These are phyloP conservation scores for Aphelinus atriplicis DNA, from an alignment of 1,140 invertebrate genomes.

Conservation along the genomic window DNA sequence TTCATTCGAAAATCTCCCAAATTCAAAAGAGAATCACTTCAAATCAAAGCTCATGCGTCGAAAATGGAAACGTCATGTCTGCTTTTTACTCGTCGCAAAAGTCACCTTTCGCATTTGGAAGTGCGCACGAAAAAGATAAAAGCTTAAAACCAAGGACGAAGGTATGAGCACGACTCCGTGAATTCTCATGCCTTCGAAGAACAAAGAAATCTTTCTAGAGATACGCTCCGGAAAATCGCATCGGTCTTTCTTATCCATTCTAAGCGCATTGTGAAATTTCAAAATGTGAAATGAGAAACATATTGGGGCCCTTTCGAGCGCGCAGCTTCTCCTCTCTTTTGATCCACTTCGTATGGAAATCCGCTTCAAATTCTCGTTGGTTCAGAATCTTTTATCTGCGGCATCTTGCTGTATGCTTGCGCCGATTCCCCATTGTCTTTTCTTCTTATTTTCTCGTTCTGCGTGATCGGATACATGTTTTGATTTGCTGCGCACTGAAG, in stretches of 20 bases:
- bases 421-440: conserved; percentile 23
- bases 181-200: conserved; percentile 1
- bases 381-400: conserved; percentile 48
- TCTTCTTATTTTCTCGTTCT: conserved; percentile 34
- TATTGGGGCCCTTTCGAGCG: conserved; percentile 2
- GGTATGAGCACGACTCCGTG: conserved; percentile 1
- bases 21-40: neutral
- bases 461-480: conserved; percentile 37
- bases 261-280: conserved; percentile 22
- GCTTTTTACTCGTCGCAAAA: neutral
- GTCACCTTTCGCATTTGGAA: neutral
- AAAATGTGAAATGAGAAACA: conserved; percentile 16
- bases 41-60: neutral
- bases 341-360: conserved; percentile 44
- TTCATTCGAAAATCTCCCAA: too few relatives aligned
- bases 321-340: neutral
- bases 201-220: conserved; percentile 7
- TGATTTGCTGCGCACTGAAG: conserved; percentile 37
- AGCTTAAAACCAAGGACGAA: neutral
- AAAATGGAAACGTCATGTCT: too few relatives aligned
- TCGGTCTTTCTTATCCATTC: conserved; percentile 10
- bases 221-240: conserved; percentile 21
- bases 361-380: conserved; percentile 48
- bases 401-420: neutral
- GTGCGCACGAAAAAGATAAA: neutral